A percentile compares a stretch with the other conserved stretches of the same genome.
phyloP scores from a whole-genome alignment of 1,140 invertebrate genomes.

The Drosophila pandora region DNA sequence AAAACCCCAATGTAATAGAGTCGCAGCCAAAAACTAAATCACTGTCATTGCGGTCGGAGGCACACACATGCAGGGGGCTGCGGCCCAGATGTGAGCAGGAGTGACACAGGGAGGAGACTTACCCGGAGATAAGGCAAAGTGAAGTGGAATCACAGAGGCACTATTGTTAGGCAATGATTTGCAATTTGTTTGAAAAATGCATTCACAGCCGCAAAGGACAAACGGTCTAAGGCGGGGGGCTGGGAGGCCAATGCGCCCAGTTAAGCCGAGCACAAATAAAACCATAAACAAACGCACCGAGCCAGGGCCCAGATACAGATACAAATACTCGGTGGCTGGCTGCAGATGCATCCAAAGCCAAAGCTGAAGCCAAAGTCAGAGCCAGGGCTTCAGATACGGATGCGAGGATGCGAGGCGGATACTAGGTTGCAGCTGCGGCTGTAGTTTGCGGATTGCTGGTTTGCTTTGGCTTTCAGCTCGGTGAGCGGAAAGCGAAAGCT shows the following conservation, averaged over 20 bases:
- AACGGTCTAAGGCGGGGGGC: constrained; percentile 42
- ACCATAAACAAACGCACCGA: constrained; percentile 70
- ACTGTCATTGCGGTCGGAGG: constrained; percentile 74
- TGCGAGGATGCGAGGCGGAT: constrained; percentile 12
- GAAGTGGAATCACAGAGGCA: constrained; percentile 47
- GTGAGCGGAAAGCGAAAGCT: constrained; percentile 51
- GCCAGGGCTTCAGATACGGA: constrained; percentile 22
- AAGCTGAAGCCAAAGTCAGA: neutral
- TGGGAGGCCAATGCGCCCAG: constrained; percentile 1
- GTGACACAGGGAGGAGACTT: neutral
- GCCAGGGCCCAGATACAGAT: constrained; percentile 38
- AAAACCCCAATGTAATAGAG: constrained; percentile 63
- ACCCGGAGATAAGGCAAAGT: constrained; percentile 11
- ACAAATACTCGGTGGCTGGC: constrained; percentile 12
- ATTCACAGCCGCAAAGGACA: constrained; percentile 76
- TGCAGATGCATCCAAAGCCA: neutral
- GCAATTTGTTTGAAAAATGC: constrained; percentile 82
- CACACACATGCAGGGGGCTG: constrained; percentile 14
- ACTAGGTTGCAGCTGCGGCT: constrained; percentile 33
- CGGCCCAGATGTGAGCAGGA: constrained; percentile 5
- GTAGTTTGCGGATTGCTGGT: constrained; percentile 39
- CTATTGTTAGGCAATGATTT: constrained; percentile 82
- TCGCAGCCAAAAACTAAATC: constrained; percentile 79
- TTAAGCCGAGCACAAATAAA: constrained; percentile 61
- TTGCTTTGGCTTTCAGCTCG: constrained; percentile 40